phyloP scores from a whole-genome alignment of 2,113 vertebrate genomes.

The Sapajus apella region DNA sequence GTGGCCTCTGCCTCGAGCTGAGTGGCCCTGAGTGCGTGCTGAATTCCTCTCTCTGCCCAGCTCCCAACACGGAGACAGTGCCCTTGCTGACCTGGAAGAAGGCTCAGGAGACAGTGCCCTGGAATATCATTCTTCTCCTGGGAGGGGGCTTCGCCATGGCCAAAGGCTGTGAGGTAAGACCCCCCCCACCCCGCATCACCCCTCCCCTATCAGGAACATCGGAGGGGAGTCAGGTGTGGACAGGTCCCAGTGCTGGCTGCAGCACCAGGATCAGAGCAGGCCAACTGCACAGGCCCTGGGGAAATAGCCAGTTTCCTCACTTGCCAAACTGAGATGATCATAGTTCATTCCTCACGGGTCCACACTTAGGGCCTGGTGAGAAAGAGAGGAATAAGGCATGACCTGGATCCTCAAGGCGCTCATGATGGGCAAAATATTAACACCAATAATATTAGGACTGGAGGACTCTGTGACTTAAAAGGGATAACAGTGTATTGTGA shows the following conservation, averaged over 20 bases:
- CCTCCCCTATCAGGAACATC: fast-evolving
- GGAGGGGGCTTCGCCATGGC: constrained; percentile 98
- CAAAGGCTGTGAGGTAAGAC: constrained; percentile 96
- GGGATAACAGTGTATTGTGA: fast-evolving
- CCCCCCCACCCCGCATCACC: fast-evolving
- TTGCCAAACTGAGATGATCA: fast-evolving
- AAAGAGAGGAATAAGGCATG: background rate
- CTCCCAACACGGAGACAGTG: constrained; percentile 88
- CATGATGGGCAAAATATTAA: fast-evolving
- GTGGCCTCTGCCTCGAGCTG: background rate
- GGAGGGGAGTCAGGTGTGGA: fast-evolving
- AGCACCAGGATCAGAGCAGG: background rate
- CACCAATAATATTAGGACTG: fast-evolving
- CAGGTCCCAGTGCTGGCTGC: fast-evolving
- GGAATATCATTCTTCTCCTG: constrained; percentile 96
- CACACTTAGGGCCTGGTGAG: fast-evolving
- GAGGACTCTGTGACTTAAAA: background rate
- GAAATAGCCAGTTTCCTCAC: background rate
- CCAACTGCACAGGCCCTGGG: fast-evolving
- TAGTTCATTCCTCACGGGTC: fast-evolving
- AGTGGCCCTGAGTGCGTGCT: background rate
- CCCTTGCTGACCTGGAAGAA: constrained; percentile 95
- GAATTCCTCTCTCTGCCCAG: constrained; percentile 80
- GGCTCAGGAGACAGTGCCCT: constrained; percentile 93
- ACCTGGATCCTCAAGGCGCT: background rate